Percentiles rank a stretch among this genome's conserved stretches.
phyloP scores from a whole-genome alignment of 1,140 invertebrate species.

The Odontomachus brunneus region DNA sequence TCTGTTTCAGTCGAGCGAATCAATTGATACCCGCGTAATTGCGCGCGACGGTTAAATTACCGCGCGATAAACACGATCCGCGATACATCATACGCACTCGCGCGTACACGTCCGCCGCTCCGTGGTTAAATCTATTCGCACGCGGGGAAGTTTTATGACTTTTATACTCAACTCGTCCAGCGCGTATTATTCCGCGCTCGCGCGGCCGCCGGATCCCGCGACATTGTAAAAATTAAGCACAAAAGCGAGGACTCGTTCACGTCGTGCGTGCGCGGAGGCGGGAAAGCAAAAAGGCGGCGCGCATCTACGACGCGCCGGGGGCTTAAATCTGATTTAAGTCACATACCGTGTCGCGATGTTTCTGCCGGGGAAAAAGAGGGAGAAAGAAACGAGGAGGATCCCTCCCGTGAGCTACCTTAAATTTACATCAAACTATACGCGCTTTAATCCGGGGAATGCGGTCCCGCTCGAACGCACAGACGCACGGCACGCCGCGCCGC shows the following conservation, averaged over 20 bases:
- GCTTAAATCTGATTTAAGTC: constrained; percentile 83
- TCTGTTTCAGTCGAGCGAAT: neutral
- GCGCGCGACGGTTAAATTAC: neutral
- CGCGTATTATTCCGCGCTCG: constrained; percentile 6
- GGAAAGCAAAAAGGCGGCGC: constrained; percentile 52
- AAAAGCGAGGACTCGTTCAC: constrained; percentile 36
- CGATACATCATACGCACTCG: neutral
- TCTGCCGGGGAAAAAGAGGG: constrained; percentile 67
- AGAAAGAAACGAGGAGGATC: constrained; percentile 77
- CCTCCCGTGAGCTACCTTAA: constrained; percentile 80
- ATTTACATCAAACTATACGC: constrained; percentile 81
- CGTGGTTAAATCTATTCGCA: constrained; percentile 50
- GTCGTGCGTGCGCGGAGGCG: constrained; percentile 35
- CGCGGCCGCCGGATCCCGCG: constrained; percentile 6
- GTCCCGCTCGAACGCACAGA: constrained; percentile 42
- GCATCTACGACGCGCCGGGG: constrained; percentile 53
- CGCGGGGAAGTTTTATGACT: constrained; percentile 17
- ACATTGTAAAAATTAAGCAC: constrained; percentile 64
- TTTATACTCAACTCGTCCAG: constrained; percentile 4
- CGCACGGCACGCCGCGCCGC: constrained; percentile 34
- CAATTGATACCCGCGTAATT: neutral
- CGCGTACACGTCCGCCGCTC: neutral
- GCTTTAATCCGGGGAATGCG: constrained; percentile 79
- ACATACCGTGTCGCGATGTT: constrained; percentile 79
- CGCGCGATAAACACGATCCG: constrained; percentile 17